A percentile compares a stretch with the other conserved stretches of the same genome.
These are phyloP conservation scores for Megamerina dolium DNA, from an alignment of 2,888 invertebrate species.

Conservation along the genomic window DNA sequence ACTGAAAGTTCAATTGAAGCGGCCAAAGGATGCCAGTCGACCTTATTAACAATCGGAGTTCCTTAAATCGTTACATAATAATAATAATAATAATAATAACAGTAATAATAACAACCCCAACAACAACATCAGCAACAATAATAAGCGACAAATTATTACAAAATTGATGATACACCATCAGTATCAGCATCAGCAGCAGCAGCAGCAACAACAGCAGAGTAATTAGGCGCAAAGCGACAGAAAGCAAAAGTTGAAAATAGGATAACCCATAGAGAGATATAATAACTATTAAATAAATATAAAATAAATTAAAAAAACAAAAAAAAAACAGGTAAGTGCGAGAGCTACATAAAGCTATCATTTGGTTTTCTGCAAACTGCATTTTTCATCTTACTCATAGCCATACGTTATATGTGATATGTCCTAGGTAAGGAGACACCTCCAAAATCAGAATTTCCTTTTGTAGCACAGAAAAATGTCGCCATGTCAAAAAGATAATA, in stretches of 20 bases:
- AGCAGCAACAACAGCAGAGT: conserved; percentile 10
- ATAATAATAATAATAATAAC: conserved; percentile 13
- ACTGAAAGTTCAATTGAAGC: conserved; percentile 97
- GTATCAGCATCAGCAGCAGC: conserved; percentile 8
- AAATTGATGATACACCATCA: conserved; percentile 19
- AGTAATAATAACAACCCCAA: conserved; percentile 15
- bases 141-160: conserved; percentile 15
- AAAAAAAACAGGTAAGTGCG: conserved; percentile 7
- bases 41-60: conserved; percentile 83
- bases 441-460: too few relatives aligned
- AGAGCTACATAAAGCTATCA: too few relatives aligned
- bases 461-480: too few relatives aligned
- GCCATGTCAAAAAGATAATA: too few relatives aligned
- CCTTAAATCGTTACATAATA: conserved; percentile 39
- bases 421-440: too few relatives aligned
- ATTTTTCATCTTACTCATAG: too few relatives aligned
- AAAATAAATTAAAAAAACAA: too few relatives aligned
- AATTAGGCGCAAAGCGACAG: not conserved
- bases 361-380: too few relatives aligned
- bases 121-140: conserved; percentile 19
- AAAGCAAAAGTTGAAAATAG: not conserved
- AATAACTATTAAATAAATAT: too few relatives aligned
- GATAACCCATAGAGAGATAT: too few relatives aligned
- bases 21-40: conserved; percentile 96
- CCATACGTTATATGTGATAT: too few relatives aligned